A percentile compares a stretch with the other conserved stretches of the same genome.
These are phyloP conservation scores for Drosophila fuyamai DNA, from an alignment of 1,140 invertebrate genomes.

Conservation along the genomic window DNA sequence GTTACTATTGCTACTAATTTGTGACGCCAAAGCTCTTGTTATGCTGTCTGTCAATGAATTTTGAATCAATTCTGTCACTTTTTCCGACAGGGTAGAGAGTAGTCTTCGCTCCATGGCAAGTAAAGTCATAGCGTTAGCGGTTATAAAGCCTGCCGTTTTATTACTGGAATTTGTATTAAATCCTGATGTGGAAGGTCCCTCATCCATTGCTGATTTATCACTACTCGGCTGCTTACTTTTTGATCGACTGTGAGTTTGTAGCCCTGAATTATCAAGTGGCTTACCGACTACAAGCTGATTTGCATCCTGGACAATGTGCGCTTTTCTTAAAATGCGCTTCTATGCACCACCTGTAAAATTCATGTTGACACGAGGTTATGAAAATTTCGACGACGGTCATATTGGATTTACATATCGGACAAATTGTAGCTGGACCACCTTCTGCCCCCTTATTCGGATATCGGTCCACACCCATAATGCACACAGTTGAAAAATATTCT, in stretches of 20 bases:
- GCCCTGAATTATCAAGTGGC: background rate
- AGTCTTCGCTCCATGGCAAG: too few species aligned
- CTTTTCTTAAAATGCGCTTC: conserved; percentile 5
- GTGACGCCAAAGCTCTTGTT: too few species aligned
- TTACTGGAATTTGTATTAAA: background rate
- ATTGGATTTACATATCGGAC: conserved; percentile 4
- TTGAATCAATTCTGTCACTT: too few species aligned
- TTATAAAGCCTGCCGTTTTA: too few species aligned
- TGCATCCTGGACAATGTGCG: background rate
- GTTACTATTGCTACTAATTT: background rate
- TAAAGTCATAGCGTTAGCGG: too few species aligned
- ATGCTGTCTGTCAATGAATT: too few species aligned
- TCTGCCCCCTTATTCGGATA: background rate
- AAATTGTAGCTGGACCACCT: background rate
- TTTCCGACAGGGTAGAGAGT: too few species aligned
- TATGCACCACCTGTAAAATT: conserved; percentile 1
- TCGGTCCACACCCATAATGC: too few species aligned
- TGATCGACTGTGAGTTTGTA: conserved; percentile 7
- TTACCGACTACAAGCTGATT: background rate
- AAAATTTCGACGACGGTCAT: background rate
- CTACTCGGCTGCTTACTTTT: too few species aligned
- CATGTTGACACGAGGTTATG: background rate
- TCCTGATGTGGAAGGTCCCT: conserved; percentile 6
- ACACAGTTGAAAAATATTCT: too few species aligned
- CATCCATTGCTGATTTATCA: background rate